A percentile compares a stretch with the other conserved stretches of the same genome.
Evolutionary conservation across 1,140 invertebrate genomes (phyloP).

Genomic region (Drosophila persimilis): DNA sequence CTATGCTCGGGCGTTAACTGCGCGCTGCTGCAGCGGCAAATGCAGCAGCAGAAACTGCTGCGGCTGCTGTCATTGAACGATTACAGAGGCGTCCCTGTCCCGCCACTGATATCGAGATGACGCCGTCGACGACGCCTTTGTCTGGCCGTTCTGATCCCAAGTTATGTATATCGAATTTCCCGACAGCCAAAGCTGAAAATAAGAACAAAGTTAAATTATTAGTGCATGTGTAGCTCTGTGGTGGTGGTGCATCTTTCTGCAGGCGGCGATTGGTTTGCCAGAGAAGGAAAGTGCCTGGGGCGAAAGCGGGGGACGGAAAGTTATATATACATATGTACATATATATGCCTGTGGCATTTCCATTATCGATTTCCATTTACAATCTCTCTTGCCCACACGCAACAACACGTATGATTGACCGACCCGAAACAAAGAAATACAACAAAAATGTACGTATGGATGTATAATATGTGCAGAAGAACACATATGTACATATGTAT

Average conservation of each 20-base stretch:
- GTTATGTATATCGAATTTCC: conserved; percentile 44
- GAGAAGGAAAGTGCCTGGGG: conserved; percentile 20
- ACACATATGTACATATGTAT: too few species aligned
- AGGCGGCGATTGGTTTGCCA: conserved; percentile 22
- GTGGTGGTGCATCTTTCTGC: not conserved
- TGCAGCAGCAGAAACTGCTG: conserved; percentile 23
- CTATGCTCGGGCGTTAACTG: conserved; percentile 18
- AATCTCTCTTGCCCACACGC: conserved; percentile 25
- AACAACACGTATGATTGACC: conserved; percentile 21
- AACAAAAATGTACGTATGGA: not conserved
- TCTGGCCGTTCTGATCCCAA: conserved; percentile 1
- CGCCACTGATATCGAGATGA: not conserved
- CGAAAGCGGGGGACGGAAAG: conserved; percentile 8
- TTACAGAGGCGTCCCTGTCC: conserved; percentile 28
- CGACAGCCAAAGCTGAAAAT: conserved; percentile 35
- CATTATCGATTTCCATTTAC: conserved; percentile 74
- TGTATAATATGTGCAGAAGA: too few species aligned
- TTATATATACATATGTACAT: conserved; percentile 17
- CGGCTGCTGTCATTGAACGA: conserved; percentile 67
- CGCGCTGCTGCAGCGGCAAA: conserved; percentile 24
- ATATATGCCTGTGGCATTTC: conserved; percentile 37
- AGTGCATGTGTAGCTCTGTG: conserved; percentile 36
- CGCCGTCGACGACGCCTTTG: not conserved
- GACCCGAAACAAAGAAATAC: conserved; percentile 1
- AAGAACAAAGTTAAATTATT: conserved; percentile 29